Conservation (phyloP, 2,888 invertebrate genomes). For the Arctia plantaginis region DNA sequence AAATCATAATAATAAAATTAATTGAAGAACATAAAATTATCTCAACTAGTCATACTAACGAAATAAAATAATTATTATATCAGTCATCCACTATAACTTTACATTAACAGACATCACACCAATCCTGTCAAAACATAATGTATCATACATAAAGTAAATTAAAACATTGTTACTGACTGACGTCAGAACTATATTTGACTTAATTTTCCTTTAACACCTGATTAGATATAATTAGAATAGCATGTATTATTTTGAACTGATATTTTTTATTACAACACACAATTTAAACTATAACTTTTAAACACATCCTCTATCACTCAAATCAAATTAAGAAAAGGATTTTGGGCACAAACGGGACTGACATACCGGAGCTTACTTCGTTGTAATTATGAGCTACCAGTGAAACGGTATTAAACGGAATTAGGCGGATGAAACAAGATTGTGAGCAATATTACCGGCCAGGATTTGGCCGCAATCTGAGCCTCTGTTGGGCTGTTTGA, state of each 20-base stretch:
- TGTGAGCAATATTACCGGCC: slow-evolving; percentile 63
- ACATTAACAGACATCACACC: too few relatives aligned
- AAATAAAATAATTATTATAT: too few relatives aligned
- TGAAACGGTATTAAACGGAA: slow-evolving; percentile 59
- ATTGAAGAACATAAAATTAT: too few relatives aligned
- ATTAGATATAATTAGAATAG: not conserved
- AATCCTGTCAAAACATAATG: too few relatives aligned
- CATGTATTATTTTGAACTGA: not conserved
- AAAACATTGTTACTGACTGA: not conserved
- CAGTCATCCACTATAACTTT: too few relatives aligned
- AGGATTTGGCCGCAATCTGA: slow-evolving; percentile 63
- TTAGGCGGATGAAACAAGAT: slow-evolving; percentile 64
- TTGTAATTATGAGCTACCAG: slow-evolving; percentile 55
- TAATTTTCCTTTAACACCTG: not conserved
- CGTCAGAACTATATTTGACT: not conserved
- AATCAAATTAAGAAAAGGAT: slow-evolving; percentile 36
- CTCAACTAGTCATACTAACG: too few relatives aligned
- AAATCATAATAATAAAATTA: too few relatives aligned
- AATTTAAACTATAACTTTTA: slow-evolving; percentile 3
- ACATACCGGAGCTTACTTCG: slow-evolving; percentile 44
- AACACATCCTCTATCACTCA: slow-evolving; percentile 26
- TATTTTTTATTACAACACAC: not conserved
- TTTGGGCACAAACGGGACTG: slow-evolving; percentile 32
- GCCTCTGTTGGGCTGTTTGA: slow-evolving; percentile 39
- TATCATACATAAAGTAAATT: too few relatives aligned